Percentiles rank a stretch among this genome's conserved stretches.
Conservation (phyloP, 2,113 vertebrate genomes). For the Nymphicus hollandicus region DNA sequence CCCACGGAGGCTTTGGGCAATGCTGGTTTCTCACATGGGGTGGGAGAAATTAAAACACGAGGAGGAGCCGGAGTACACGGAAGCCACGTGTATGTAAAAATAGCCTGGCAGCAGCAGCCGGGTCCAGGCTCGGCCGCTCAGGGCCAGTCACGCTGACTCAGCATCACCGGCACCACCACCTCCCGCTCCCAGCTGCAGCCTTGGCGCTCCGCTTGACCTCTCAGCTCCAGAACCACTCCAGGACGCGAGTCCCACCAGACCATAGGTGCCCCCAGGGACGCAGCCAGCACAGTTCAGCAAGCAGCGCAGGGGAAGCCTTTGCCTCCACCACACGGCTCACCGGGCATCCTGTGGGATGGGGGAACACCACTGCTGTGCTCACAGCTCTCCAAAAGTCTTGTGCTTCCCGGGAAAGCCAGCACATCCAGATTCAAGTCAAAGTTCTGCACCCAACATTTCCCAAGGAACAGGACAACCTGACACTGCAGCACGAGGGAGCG, state of each 20-base stretch:
- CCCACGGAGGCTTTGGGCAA: not conserved
- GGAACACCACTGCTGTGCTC: accelerated
- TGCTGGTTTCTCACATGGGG: not conserved
- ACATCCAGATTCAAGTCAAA: not conserved
- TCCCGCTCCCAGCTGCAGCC: not conserved
- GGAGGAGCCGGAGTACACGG: conserved; percentile 62
- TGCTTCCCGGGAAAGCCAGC: not conserved
- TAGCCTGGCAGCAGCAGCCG: conserved; percentile 63
- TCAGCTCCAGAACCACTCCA: not conserved
- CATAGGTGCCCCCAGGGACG: not conserved
- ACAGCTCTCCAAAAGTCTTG: not conserved
- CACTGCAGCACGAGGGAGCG: not conserved
- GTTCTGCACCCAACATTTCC: not conserved
- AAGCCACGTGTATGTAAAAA: conserved; percentile 74
- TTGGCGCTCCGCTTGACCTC: not conserved
- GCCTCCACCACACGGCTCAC: not conserved
- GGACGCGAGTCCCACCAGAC: not conserved
- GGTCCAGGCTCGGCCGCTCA: conserved; percentile 54
- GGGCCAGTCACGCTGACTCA: conserved; percentile 80
- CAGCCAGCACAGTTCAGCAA: accelerated
- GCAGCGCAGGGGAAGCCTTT: not conserved
- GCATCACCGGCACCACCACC: not conserved
- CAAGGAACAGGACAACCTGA: not conserved
- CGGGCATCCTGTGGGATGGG: accelerated
- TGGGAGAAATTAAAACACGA: conserved; percentile 17